Evolutionary conservation across 1,140 invertebrate species (phyloP), one percentile per base, ranked within the genome.

Genomic region (Heliothis subflexa): DNA sequence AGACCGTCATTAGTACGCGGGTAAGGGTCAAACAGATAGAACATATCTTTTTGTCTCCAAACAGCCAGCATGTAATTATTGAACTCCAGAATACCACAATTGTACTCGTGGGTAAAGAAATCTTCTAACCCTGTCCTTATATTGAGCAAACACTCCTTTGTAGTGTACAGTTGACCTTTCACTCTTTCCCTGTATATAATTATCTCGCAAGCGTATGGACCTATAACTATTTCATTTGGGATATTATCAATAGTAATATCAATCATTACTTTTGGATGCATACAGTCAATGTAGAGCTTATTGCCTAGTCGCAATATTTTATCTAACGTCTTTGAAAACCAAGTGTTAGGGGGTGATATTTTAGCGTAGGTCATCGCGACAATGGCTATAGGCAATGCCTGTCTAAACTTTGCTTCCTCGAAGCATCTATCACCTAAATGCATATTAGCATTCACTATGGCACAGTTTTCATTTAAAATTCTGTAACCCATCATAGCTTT

Each of bases 21-120:
- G 72, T 95, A 95, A 0, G 95, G 95, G 85, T 96, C 95, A 80
- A 95, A 95, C 59, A 95, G 88, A 79, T 95, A 95, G 78, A 85
- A 95, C 93, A 95, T 95, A 73, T 95, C 95, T 77, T 95, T 93
- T 76, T 95, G 95, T 54, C 93, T 89, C 95, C 95, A 96, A 4
- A 95, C 81, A 0, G 92, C 95, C 3, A 95, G 45, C n/a, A 86
- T 83, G 81, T 89, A 94, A 77, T 91, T 93, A 79, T 91, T 94
- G 55, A 95, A 95, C 64, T 95, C 93, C 52, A 95, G 81, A 45
- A 96, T 92, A 57, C 92, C 95, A 80, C 94, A 89, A 64, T 95
- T 88, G 83, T 95, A 91, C 87, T 94, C 85, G 55, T 92, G 87
- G 87, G 84, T 89, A 88, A 95, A 92, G 88, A 95, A 88, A 78